Evolutionary conservation across 2,797 vertebrate species (phyloP).

Genomic region (Streptopelia turtur): DNA sequence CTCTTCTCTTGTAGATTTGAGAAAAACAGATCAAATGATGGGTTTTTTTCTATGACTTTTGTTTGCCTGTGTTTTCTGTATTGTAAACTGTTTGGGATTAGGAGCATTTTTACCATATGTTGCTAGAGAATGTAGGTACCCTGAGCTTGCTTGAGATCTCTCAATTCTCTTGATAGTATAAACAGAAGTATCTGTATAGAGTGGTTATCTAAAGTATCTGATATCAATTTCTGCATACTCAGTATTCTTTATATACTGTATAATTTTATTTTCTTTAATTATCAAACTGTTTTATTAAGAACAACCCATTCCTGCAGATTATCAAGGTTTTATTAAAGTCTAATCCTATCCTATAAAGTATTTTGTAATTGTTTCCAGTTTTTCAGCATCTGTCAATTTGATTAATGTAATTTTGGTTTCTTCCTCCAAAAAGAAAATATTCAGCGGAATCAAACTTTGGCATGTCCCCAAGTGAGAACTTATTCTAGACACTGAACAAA

Average conservation of each 20-base stretch:
- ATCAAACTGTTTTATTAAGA: neutral
- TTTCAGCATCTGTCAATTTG: neutral
- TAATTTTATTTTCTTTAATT: neutral
- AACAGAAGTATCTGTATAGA: neutral
- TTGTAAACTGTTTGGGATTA: neutral
- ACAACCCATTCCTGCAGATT: neutral
- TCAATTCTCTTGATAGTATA: neutral
- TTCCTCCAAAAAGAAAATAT: neutral
- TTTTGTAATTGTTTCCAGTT: neutral
- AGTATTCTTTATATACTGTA: neutral
- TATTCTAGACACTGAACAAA: neutral
- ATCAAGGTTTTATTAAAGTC: neutral
- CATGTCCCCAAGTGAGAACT: neutral
- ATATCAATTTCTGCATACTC: neutral
- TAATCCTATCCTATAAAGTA: neutral
- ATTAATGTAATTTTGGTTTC: neutral
- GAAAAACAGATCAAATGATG: neutral
- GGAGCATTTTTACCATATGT: neutral
- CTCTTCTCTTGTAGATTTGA: neutral
- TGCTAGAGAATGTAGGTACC: neutral
- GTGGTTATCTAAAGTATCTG: neutral
- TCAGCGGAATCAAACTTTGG: neutral
- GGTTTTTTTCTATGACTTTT: neutral
- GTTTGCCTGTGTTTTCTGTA: neutral
- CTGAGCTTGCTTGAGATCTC: neutral